A percentile compares a stretch with the other conserved stretches of the same genome.
phyloP scores from a whole-genome alignment of 2,113 vertebrate species.

The Balaenoptera acutorostrata region DNA sequence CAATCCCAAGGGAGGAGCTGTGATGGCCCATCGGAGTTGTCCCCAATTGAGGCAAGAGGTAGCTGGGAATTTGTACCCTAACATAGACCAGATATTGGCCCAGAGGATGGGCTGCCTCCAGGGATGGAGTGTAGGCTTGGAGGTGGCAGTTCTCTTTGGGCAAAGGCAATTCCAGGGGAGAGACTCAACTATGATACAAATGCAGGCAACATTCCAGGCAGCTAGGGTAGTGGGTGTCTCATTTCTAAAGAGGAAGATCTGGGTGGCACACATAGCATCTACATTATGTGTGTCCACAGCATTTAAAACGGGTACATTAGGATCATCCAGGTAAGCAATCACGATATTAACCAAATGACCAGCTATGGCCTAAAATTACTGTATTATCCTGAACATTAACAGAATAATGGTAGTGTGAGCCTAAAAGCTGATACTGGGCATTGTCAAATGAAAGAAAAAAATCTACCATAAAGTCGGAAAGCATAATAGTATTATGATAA shows the following conservation, averaged over 20 bases:
- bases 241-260: background rate
- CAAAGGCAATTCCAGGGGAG: background rate
- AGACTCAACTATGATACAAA: background rate
- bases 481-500: background rate
- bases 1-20: background rate
- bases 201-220: background rate
- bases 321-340: background rate
- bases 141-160: background rate
- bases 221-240: background rate
- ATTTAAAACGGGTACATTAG: background rate
- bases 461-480: background rate
- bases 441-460: background rate
- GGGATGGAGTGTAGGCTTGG: too few species aligned
- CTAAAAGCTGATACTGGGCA: background rate
- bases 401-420: background rate
- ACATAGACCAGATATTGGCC: background rate
- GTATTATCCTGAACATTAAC: background rate
- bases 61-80: background rate
- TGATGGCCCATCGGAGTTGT: background rate
- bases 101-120: background rate
- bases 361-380: background rate
- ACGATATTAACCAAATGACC: background rate
- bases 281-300: background rate
- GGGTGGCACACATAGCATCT: background rate
- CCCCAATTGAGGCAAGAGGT: background rate